phyloP scores from a whole-genome alignment of 2,888 invertebrate species.

The Drosophila prolongata region DNA sequence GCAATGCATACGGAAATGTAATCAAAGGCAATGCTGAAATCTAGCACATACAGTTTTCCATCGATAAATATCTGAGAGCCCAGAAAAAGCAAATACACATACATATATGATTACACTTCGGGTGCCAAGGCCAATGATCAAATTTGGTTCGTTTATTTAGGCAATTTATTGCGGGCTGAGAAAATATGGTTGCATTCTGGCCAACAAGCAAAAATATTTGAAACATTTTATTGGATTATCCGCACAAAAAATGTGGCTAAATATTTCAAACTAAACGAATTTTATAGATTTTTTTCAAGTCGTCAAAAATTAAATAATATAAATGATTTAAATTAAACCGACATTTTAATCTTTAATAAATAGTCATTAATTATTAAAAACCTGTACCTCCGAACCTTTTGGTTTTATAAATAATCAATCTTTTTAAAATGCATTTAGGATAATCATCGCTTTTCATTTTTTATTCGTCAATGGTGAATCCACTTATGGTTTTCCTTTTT shows the following conservation, averaged over 20 bases:
- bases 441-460: neutral
- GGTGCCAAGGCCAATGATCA: constrained; percentile 11
- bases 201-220: neutral
- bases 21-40: constrained; percentile 25
- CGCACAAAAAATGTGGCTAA: neutral
- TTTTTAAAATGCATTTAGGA: constrained; percentile 1
- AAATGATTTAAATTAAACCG: neutral
- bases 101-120: neutral
- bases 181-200: neutral
- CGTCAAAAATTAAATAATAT: neutral
- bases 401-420: neutral
- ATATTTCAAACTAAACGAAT: neutral
- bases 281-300: neutral
- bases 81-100: neutral
- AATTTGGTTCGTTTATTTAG: constrained; percentile 1
- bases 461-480: neutral
- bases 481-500: constrained; percentile 15
- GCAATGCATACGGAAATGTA: constrained; percentile 43
- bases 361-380: neutral
- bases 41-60: constrained; percentile 19
- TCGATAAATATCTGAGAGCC: constrained; percentile 7
- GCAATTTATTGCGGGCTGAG: constrained; percentile 1
- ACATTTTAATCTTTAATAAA: too few species aligned
- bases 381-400: too few species aligned
- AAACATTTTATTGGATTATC: neutral